Evolutionary conservation across 2,797 vertebrate species (phyloP).

Genomic region (Parambassis ranga): DNA sequence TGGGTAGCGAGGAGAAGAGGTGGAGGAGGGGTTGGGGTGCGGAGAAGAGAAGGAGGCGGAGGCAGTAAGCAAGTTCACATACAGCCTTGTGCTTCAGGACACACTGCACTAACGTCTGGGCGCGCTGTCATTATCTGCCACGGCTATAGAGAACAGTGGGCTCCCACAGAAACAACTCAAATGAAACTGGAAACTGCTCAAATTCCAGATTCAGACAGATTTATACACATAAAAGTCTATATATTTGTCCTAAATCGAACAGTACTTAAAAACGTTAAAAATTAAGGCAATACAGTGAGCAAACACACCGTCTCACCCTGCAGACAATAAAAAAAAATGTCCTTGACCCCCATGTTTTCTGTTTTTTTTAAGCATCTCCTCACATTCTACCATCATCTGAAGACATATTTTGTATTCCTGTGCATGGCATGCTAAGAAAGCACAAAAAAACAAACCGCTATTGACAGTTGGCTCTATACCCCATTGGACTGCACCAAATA

Average conservation of each 20-base stretch:
- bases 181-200: neutral
- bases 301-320: too few relatives aligned
- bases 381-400: neutral
- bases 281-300: too few relatives aligned
- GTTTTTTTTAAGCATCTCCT: neutral
- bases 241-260: neutral
- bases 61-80: slow-evolving; percentile 69
- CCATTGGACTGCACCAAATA: slow-evolving; percentile 65
- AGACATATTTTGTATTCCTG: neutral
- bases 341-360: too few relatives aligned
- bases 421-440: slow-evolving; percentile 14
- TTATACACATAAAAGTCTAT: neutral
- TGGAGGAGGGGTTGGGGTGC: neutral
- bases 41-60: slow-evolving; percentile 44
- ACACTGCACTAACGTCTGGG: slow-evolving; percentile 50
- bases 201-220: neutral
- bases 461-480: slow-evolving; percentile 40
- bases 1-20: neutral
- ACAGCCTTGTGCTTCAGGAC: slow-evolving; percentile 57
- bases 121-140: slow-evolving; percentile 41
- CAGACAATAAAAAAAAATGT: neutral
- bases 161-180: neutral
- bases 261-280: neutral
- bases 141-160: slow-evolving; percentile 24
- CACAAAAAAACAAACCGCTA: slow-evolving; percentile 40